Evolutionary conservation across 1,140 invertebrate genomes (phyloP), one percentile per base, ranked within the genome.

Genomic region (Drosophila burlai): DNA sequence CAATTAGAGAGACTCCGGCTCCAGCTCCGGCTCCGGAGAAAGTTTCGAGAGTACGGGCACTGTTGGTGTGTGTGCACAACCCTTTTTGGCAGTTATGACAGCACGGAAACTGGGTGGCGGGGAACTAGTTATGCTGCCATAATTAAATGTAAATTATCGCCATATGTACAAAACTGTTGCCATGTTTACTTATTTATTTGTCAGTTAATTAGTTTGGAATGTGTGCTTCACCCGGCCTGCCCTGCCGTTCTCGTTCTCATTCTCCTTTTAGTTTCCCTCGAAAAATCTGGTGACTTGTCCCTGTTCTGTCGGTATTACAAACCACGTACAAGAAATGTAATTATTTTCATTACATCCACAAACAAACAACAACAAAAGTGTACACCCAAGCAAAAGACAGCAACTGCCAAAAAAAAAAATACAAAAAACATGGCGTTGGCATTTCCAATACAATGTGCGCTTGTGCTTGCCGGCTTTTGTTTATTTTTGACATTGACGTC

Each of bases 131-230:
- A 65, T 66, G 45, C 45, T 52, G 66, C 49, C 76, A 76, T 83
- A 86, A 86, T 86, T 68, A 86, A 81, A 86, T 86, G 76, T 83
- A 80, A 86, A 87, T 86, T 86, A 86, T 79, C 42, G 54, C 60
- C 77, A 62, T 82, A 65, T 71, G 75, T 47, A 62, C 77, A 80
- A 71, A 76, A 89, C 67, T 71, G 80, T 83, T 76, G 64, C 58
- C 74, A 43, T 82, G 60, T 83, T 66, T 74, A 83, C 74, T 74
- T 87, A 79, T 86, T 86, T 62, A 72, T 87, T 80, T 80, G 60
- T 47, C 58, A 75, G 61, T 79, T 89, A 90, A 89, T 89, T 87
- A 78, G 58, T 43, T 59, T 54, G 15, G 31, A 18, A 49, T 59
- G 49, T 58, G 38, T 55, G 57, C 38, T 29, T 11, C 29, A 2